Conservation (phyloP, 2,113 vertebrate genomes). For the Sylvia atricapilla region DNA sequence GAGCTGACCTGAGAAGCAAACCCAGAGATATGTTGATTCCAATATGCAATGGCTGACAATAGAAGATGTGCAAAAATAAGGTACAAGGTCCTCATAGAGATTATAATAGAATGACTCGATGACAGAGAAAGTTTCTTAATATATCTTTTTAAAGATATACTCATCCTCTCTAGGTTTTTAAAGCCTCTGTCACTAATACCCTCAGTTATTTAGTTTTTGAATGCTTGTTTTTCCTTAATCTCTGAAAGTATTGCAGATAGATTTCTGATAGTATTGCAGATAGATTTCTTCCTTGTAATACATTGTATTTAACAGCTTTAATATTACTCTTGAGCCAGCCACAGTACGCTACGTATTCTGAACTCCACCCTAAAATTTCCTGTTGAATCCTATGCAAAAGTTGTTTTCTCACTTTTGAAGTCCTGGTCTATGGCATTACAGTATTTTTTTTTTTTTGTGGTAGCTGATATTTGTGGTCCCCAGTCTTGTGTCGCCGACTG, state of each 20-base stretch:
- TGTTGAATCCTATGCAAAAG: not conserved
- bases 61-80: not conserved
- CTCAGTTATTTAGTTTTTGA: not conserved
- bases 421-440: not conserved
- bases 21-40: not conserved
- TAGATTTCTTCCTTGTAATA: not conserved
- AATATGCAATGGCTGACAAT: not conserved
- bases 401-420: not conserved
- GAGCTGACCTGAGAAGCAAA: not conserved
- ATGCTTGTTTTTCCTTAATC: not conserved
- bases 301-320: not conserved
- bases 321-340: not conserved
- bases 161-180: not conserved
- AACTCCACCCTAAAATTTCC: not conserved
- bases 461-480: not conserved
- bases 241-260: not conserved
- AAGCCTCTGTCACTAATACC: not conserved
- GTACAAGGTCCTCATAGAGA: not conserved
- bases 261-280: no score
- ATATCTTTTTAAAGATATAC: not conserved
- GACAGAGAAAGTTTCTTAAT: not conserved
- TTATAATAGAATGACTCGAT: not conserved
- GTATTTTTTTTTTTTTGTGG: not conserved
- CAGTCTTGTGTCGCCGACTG: no score
- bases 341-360: not conserved